Conservation (phyloP, 1,140 invertebrate species). For the Meloidogyne hapla region DNA sequence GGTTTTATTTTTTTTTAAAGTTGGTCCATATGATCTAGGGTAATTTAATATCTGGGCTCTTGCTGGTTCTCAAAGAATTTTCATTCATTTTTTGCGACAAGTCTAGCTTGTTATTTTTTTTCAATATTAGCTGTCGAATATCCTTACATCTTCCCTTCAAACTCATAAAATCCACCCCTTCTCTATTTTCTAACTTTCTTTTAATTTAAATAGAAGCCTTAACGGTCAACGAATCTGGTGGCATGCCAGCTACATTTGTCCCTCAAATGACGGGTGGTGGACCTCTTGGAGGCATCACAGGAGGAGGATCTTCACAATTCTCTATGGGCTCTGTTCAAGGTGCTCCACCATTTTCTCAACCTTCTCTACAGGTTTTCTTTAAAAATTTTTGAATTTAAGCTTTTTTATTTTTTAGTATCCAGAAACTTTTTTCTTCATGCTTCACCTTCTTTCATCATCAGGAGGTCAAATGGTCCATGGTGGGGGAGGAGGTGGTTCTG, state of each 20-base stretch:
- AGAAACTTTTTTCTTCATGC: conserved; percentile 1
- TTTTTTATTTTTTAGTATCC: conserved; percentile 5
- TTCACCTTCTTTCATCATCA: neutral
- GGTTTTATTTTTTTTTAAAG: too few species aligned
- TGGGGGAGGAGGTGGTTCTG: neutral
- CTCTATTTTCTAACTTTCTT: conserved; percentile 13
- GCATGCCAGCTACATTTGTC: conserved; percentile 44
- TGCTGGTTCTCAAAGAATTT: too few species aligned
- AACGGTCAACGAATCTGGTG: conserved; percentile 44
- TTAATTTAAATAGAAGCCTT: conserved; percentile 35
- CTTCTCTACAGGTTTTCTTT: conserved; percentile 40
- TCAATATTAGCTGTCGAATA: too few species aligned
- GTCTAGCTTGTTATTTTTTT: too few species aligned
- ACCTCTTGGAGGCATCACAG: conserved; percentile 24
- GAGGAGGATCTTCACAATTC: conserved; percentile 32
- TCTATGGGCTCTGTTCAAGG: conserved; percentile 36
- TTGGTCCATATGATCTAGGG: too few species aligned
- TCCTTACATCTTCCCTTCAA: too few species aligned
- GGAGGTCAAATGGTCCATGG: neutral
- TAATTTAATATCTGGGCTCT: too few species aligned
- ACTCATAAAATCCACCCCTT: too few species aligned
- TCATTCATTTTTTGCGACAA: too few species aligned
- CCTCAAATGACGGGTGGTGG: conserved; percentile 34
- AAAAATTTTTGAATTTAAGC: too few species aligned
- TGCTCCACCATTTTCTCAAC: conserved; percentile 42